Evolutionary conservation across 2,113 vertebrate species (phyloP).

Genomic region (human): DNA sequence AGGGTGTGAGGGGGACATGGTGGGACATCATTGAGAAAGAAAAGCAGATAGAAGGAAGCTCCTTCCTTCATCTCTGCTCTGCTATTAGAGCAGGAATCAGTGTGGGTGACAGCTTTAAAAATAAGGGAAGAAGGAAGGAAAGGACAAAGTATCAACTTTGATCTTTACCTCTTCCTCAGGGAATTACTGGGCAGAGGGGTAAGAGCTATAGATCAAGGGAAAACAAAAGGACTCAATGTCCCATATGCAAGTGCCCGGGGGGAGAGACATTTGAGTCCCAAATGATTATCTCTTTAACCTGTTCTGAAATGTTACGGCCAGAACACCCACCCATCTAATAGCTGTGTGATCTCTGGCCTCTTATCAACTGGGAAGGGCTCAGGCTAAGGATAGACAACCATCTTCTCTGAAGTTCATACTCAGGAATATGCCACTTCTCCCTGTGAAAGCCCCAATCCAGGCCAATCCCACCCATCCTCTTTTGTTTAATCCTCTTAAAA

Average conservation of each 20-base stretch:
- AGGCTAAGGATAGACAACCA: neutral
- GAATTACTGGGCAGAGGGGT: slow-evolving; percentile 12
- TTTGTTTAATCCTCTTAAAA: neutral
- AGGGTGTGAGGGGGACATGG: neutral
- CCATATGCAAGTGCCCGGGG: neutral
- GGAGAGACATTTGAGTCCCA: neutral
- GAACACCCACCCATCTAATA: neutral
- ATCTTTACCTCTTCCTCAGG: slow-evolving; percentile 37
- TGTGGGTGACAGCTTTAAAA: slow-evolving; percentile 14
- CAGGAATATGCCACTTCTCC: neutral
- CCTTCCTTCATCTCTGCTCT: slow-evolving; percentile 23
- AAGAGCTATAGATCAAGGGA: neutral
- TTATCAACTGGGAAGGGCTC: neutral
- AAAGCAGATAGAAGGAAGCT: neutral
- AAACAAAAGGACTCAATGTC: slow-evolving; percentile 28
- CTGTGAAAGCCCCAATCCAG: neutral
- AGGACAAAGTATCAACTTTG: slow-evolving; percentile 13
- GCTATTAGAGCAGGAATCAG: neutral
- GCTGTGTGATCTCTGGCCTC: slow-evolving; percentile 1
- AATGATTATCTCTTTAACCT: neutral
- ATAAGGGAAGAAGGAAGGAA: neutral
- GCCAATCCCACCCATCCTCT: neutral
- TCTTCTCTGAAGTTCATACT: neutral
- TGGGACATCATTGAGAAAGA: neutral
- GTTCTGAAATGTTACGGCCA: neutral